These are phyloP conservation scores for Arvicanthis niloticus DNA, from an alignment of 2,113 vertebrate genomes.

Conservation along the genomic window DNA sequence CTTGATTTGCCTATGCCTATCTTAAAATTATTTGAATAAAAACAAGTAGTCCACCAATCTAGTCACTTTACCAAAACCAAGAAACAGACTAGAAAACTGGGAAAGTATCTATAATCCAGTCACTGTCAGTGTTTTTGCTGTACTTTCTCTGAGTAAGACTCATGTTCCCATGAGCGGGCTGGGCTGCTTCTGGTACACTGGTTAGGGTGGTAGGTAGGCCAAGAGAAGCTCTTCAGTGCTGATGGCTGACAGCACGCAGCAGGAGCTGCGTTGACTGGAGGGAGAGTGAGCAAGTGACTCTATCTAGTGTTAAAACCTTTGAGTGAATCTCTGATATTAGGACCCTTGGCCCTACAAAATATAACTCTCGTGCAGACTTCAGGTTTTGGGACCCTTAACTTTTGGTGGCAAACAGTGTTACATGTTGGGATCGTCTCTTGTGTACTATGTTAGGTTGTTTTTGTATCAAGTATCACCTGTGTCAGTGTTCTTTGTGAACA, in stretches of 20 bases:
- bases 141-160: background rate
- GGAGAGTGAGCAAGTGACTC: background rate
- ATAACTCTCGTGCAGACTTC: background rate
- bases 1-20: background rate
- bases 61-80: background rate
- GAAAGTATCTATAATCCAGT: background rate
- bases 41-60: background rate
- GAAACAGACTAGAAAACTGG: constrained; percentile 7
- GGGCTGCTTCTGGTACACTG: background rate
- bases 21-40: constrained; percentile 16
- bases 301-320: background rate
- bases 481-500: too few species aligned
- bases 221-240: background rate
- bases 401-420: background rate
- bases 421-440: too few species aligned
- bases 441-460: too few species aligned
- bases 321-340: background rate
- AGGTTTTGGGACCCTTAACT: background rate
- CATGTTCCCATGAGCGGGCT: background rate
- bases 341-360: background rate
- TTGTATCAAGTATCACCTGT: too few species aligned
- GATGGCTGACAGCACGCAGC: background rate
- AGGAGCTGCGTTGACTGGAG: background rate
- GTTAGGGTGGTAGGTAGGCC: background rate
- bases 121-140: background rate